phyloP scores from a whole-genome alignment of 1,140 invertebrate genomes.

The Himalopsyche phryganea region DNA sequence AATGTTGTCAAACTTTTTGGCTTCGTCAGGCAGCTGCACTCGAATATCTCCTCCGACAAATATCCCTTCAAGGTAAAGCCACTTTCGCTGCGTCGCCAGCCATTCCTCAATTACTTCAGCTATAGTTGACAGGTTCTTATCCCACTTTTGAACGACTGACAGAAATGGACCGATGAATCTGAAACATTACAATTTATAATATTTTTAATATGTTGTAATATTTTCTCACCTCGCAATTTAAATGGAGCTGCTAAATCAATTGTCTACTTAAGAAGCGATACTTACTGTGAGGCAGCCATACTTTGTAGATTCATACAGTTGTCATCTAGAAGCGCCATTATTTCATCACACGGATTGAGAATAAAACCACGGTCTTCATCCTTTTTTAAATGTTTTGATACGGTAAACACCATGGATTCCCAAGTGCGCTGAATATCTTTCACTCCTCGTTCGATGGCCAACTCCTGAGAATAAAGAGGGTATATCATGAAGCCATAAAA shows the following conservation, averaged over 20 bases:
- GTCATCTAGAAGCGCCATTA: slow-evolving; percentile 78
- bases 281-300: slow-evolving; percentile 80
- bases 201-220: too few species aligned
- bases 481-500: too few species aligned
- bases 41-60: slow-evolving; percentile 86
- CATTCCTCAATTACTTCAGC: slow-evolving; percentile 83
- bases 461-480: too few species aligned
- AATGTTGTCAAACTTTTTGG: slow-evolving; percentile 84
- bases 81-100: slow-evolving; percentile 80
- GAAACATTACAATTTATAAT: slow-evolving; percentile 23
- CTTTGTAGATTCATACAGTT: slow-evolving; percentile 86
- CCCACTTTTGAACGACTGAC: slow-evolving; percentile 76
- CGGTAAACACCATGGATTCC: slow-evolving; percentile 68
- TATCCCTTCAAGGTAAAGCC: slow-evolving; percentile 88
- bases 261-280: too few species aligned
- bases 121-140: slow-evolving; percentile 73
- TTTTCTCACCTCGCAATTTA: too few species aligned
- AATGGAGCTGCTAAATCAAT: too few species aligned
- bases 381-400: slow-evolving; percentile 63
- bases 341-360: slow-evolving; percentile 77
- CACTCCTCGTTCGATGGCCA: slow-evolving; percentile 81
- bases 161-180: slow-evolving; percentile 86
- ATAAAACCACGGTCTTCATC: slow-evolving; percentile 66
- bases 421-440: slow-evolving; percentile 74
- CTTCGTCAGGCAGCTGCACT: slow-evolving; percentile 79